Evolutionary conservation across 2,888 invertebrate genomes (phyloP), one percentile per base, ranked within the genome.

Genomic region (Schizaphis graminum): DNA sequence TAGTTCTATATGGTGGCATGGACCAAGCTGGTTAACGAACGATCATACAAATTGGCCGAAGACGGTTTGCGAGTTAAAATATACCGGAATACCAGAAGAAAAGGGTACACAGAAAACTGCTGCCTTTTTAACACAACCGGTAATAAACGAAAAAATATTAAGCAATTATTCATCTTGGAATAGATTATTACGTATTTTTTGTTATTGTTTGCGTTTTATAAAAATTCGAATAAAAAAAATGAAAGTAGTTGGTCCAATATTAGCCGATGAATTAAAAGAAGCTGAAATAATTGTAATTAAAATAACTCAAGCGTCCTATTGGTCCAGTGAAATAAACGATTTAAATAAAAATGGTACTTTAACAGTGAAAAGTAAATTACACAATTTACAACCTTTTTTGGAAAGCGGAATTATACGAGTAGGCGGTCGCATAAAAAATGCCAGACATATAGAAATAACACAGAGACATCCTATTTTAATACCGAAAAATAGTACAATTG

Each of bases 321-420:
- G 44, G 44, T 44, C 44, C 5, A 44, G 44, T 44, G 44, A 44
- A 44, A 44, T 44, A 44, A 44, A 44, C 44, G 44, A 44, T 44
- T 3, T 44, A 44, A 44, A 44, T 44, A 44, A 44, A 44, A 44
- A 44, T 44, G 44, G 44, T 44, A 44, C 44, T 44, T 44, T 44
- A 44, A 44, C 49, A 1, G 13, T 13, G 0, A 49, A 49, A 11
- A 49, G 49, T 49, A 49, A 49, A 49, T 67, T 90, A 26, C 28
- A 35, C 10, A 89, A 89, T 61, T 44, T 89, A 21, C 89, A 89
- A n/a, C 77, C 77, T 0, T 91, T 91, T 13, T 77, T 91, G 2
- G 90, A 91, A 49, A 35, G 35, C 24, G 77, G 90, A n/a, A 49
- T 77, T 77, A 47, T 77, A 21, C 10, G 90, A n/a, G 90, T 91